These are phyloP conservation scores for Teinopalpus imperialis DNA, from an alignment of 2,888 invertebrate species.

Conservation along the genomic window DNA sequence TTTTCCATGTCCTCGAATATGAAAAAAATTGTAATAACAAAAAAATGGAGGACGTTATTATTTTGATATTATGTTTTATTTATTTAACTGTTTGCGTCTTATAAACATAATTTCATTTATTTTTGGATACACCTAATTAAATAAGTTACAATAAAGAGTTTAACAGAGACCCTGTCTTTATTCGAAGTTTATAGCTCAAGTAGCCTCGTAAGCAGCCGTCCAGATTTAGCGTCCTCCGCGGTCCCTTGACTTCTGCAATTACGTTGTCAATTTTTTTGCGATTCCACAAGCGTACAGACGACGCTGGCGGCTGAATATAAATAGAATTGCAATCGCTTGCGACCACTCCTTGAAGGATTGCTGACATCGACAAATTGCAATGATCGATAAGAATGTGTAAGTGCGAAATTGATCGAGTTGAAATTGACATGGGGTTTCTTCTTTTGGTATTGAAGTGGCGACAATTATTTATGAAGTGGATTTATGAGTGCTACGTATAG, in stretches of 20 bases:
- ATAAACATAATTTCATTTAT: no score
- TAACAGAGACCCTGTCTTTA: no score
- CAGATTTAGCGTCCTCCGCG: conserved; percentile 35
- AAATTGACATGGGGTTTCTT: conserved; percentile 17
- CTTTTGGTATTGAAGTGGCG: no score
- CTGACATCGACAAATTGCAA: conserved; percentile 23
- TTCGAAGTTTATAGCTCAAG: neutral
- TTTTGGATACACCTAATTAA: no score
- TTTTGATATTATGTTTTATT: no score
- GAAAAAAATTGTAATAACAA: no score
- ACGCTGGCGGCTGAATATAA: conserved; percentile 41
- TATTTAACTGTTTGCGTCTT: no score
- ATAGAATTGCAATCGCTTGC: conserved; percentile 31
- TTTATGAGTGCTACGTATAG: no score
- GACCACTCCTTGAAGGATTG: conserved; percentile 24
- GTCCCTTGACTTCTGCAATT: conserved; percentile 42
- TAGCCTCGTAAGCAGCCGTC: conserved; percentile 26
- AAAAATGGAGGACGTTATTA: no score
- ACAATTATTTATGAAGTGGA: no score
- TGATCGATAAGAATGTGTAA: conserved; percentile 19
- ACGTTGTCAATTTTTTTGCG: conserved; percentile 45
- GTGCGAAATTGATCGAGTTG: conserved; percentile 26
- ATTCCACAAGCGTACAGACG: conserved; percentile 38
- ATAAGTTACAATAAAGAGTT: no score
- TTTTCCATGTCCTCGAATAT: no score